Evolutionary conservation across 2,888 invertebrate genomes (phyloP).

Genomic region (Candidula unifasciata): DNA sequence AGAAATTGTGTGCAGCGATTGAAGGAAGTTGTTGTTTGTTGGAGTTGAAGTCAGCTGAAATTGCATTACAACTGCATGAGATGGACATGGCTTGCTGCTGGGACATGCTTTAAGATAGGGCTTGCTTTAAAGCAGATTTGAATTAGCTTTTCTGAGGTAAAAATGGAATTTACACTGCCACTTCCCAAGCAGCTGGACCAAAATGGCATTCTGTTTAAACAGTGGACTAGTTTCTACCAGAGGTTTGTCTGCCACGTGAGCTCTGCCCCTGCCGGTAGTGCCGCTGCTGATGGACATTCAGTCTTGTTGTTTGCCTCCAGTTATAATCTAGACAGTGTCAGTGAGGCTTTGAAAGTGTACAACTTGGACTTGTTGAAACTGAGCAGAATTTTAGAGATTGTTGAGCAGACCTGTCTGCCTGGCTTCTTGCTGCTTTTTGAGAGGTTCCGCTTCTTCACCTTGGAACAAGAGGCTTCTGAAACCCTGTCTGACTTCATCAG

Average conservation of each 20-base stretch:
- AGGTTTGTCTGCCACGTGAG: slow-evolving; percentile 15
- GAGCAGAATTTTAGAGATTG: slow-evolving; percentile 1
- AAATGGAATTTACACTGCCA: slow-evolving; percentile 32
- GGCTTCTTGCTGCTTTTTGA: slow-evolving; percentile 31
- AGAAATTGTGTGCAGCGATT: not conserved
- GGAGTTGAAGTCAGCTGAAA: too few species aligned
- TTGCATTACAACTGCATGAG: too few species aligned
- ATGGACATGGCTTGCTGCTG: too few species aligned
- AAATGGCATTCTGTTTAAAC: slow-evolving; percentile 4
- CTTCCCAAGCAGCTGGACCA: slow-evolving; percentile 20
- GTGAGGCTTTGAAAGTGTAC: not conserved
- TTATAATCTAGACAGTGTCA: not conserved
- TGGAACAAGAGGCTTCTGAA: slow-evolving; percentile 20
- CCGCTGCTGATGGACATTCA: not conserved
- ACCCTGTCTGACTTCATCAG: not conserved
- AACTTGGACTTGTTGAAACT: not conserved
- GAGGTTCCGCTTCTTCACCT: slow-evolving; percentile 24
- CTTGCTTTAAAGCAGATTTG: not conserved
- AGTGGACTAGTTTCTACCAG: slow-evolving; percentile 15
- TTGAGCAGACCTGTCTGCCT: slow-evolving; percentile 26
- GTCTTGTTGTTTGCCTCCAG: slow-evolving; percentile 29
- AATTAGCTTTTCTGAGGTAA: not conserved
- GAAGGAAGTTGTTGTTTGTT: too few species aligned
- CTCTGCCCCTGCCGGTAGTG: not conserved
- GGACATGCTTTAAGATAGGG: too few species aligned